Evolutionary conservation across 2,113 vertebrate species (phyloP).

Genomic region (Phainopepla nitens): DNA sequence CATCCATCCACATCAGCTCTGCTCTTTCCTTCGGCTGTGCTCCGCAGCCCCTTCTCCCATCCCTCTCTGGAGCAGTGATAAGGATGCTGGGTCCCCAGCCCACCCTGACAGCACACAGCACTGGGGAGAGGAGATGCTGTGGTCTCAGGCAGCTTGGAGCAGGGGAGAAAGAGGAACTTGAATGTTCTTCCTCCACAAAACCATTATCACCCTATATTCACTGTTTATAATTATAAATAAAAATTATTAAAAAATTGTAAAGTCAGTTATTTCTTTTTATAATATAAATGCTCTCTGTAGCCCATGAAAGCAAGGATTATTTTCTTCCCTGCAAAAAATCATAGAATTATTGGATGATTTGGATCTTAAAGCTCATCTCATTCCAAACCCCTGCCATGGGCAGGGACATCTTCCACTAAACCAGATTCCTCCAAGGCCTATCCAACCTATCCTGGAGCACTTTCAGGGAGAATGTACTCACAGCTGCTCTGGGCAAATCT

Average conservation of each 20-base stretch:
- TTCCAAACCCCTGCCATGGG: neutral
- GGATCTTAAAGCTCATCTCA: neutral
- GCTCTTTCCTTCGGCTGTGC: neutral
- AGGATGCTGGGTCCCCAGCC: neutral
- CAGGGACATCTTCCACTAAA: neutral
- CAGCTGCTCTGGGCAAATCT: neutral
- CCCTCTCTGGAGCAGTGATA: neutral
- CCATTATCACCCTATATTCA: neutral
- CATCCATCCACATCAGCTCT: conserved; percentile 24
- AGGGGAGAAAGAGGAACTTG: neutral
- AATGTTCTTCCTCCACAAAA: neutral
- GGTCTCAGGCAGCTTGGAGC: neutral
- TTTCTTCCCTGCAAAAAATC: neutral
- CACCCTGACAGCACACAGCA: neutral
- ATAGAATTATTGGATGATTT: neutral
- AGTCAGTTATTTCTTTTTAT: neutral
- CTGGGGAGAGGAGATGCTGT: neutral
- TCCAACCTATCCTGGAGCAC: neutral
- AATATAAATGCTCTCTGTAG: neutral
- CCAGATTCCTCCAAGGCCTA: neutral
- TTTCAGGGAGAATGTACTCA: neutral
- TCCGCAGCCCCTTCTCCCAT: neutral
- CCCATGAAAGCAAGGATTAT: neutral
- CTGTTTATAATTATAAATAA: neutral
- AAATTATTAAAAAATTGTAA: neutral